Base-by-base conservation (phyloP, 2,888 invertebrate species). In the Choristoneura rosaceana region DNA sequence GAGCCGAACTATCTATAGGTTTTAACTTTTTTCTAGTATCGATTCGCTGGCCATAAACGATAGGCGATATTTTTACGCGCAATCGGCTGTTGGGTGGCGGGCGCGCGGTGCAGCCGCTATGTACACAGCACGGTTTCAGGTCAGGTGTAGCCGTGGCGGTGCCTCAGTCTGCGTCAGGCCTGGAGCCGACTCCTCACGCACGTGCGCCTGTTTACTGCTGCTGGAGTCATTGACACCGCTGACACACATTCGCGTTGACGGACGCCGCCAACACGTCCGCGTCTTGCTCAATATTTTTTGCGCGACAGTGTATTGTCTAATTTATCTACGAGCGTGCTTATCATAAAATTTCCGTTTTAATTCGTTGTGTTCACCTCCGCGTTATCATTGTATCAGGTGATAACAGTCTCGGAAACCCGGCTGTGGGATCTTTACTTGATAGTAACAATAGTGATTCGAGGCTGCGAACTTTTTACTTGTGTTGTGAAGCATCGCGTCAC, bases 151-250 rank as follows among this genome's bases (percentile, higher is more conserved):
- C 62, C 38, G 67, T 17, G 58, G 58, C 33, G 71, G 50, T n/a
- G 58, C 17, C 61, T 50, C 69, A 64, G 71, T 43, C 65, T 61
- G 45, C 47, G 47, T 67, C 71, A 62, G 67, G 34, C n/a, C 71
- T 67, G 67, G 67, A 47, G 59, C 68, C 61, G 65, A 63, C 55
- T 41, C 70, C 71, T 73, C 67, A 66, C 65, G 71, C 73, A 69
- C 73, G 71, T 71, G 79, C 74, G 65, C 83, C 83, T 89, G 90
- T 90, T 92, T 93, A 93, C 92, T 76, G 79, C 70, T 73, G 76
- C 70, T 85, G 84, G 85, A 89, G 93, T 93, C 93, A 91, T 87
- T 93, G 93, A 93, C 93, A 89, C 88, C 87, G 89, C 85, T 95
- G 94, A 94, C 94, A 94, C 86, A 94, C 93, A 94, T 94, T 93